phyloP scores from a whole-genome alignment of 2,888 invertebrate species.

The Chloromyia formosa region DNA sequence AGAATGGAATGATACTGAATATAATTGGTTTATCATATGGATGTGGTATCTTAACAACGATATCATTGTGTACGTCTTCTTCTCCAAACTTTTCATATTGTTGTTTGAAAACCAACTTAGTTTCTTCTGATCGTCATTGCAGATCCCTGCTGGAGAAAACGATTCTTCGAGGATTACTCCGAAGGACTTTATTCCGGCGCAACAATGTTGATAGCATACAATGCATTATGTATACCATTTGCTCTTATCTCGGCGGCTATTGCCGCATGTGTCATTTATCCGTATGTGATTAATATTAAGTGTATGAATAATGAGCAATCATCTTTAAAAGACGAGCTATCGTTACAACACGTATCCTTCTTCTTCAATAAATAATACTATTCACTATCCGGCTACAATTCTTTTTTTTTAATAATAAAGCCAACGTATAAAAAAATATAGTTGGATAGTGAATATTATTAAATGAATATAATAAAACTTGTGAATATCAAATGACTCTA shows the following conservation, averaged over 20 bases:
- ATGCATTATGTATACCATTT: constrained; percentile 82
- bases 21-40: constrained; percentile 62
- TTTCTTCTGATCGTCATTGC: constrained; percentile 53
- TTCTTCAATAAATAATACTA: no score
- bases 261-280: constrained; percentile 77
- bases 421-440: no score
- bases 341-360: background rate
- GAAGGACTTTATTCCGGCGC: constrained; percentile 90
- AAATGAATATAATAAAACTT: no score
- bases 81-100: background rate
- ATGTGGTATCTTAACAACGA: constrained; percentile 62
- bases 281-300: constrained; percentile 68
- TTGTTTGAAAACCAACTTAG: background rate
- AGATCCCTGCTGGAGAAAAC: constrained; percentile 87
- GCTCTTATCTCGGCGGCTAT: constrained; percentile 78
- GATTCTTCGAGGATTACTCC: constrained; percentile 90
- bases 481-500: no score
- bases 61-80: constrained; percentile 57
- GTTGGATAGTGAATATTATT: no score
- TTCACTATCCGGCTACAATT: no score
- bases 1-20: constrained; percentile 62
- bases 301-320: no score
- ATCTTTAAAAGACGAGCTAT: background rate
- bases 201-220: constrained; percentile 82
- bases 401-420: no score